phyloP scores from a whole-genome alignment of 1,140 invertebrate genomes.

The Nixonia krombeini region DNA sequence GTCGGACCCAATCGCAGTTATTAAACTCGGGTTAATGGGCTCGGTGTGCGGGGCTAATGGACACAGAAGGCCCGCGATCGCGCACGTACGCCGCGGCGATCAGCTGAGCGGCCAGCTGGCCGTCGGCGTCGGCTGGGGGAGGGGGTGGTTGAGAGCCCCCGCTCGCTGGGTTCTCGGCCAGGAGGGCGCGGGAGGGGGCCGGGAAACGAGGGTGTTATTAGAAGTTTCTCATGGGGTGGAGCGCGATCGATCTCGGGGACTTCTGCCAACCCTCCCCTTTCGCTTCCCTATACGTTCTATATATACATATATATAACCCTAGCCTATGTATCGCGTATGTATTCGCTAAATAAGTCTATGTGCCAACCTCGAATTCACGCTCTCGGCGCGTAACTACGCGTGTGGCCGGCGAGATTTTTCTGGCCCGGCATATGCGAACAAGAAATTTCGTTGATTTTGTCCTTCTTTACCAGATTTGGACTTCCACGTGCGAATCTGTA shows the following conservation, averaged over 20 bases:
- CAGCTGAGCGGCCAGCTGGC: conserved; percentile 68
- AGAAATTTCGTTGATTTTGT: no score
- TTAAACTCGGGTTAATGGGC: conserved; percentile 64
- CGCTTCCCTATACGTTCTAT: conserved; percentile 3
- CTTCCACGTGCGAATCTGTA: no score
- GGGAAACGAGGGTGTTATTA: conserved; percentile 66
- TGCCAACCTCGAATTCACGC: no score
- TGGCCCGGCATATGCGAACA: no score
- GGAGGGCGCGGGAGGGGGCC: conserved; percentile 51
- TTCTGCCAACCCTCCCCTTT: conserved; percentile 55
- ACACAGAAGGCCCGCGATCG: conserved; percentile 36
- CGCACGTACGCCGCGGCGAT: conserved; percentile 55
- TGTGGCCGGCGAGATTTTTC: no score
- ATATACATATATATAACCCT: conserved; percentile 12
- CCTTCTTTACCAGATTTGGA: no score
- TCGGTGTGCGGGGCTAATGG: conserved; percentile 64
- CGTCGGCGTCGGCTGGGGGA: no score
- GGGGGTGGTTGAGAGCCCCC: conserved; percentile 59
- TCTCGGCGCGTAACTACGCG: no score
- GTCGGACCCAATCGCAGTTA: conserved; percentile 48
- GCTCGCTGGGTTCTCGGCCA: conserved; percentile 56
- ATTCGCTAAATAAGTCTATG: no score
- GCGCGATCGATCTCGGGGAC: conserved; percentile 68
- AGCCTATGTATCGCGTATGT: no score
- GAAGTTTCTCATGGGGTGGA: conserved; percentile 69